These are phyloP conservation scores for Sphenopsis melanotis DNA, from an alignment of 2,797 vertebrate genomes.

Conservation along the genomic window DNA sequence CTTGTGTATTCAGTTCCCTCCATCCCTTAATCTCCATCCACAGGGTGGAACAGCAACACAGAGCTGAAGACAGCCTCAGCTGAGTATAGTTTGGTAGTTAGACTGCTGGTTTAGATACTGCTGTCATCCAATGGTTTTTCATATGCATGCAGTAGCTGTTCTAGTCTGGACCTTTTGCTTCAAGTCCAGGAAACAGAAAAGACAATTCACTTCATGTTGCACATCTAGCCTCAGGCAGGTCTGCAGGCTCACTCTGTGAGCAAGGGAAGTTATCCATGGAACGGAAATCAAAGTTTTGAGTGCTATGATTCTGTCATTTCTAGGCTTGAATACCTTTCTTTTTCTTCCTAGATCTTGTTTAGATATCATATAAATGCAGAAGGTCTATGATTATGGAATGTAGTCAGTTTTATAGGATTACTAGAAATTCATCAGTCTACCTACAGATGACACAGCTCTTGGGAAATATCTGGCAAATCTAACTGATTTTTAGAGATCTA, in stretches of 20 bases:
- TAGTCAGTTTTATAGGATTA: background rate
- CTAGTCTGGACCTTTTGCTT: background rate
- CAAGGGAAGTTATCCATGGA: background rate
- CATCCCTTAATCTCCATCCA: background rate
- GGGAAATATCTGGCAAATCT: background rate
- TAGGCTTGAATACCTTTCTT: background rate
- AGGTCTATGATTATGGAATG: background rate
- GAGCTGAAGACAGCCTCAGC: background rate
- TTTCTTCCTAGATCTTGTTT: background rate
- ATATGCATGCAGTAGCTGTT: background rate
- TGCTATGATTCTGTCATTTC: background rate
- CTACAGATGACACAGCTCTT: accelerated
- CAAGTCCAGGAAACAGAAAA: background rate
- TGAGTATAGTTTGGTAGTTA: background rate
- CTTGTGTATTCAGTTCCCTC: background rate
- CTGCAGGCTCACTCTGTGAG: background rate
- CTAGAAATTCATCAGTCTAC: background rate
- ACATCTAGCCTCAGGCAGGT: background rate
- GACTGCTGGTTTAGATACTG: background rate
- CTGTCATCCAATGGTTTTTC: background rate
- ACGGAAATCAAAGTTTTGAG: background rate
- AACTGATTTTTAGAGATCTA: background rate
- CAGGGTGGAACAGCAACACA: background rate
- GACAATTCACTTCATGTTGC: background rate
- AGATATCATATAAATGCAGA: background rate